Percentiles rank a stretch among this genome's conserved stretches.
These are phyloP conservation scores for Sipunculus nudus DNA, from an alignment of 2,888 invertebrate genomes.

Conservation along the genomic window DNA sequence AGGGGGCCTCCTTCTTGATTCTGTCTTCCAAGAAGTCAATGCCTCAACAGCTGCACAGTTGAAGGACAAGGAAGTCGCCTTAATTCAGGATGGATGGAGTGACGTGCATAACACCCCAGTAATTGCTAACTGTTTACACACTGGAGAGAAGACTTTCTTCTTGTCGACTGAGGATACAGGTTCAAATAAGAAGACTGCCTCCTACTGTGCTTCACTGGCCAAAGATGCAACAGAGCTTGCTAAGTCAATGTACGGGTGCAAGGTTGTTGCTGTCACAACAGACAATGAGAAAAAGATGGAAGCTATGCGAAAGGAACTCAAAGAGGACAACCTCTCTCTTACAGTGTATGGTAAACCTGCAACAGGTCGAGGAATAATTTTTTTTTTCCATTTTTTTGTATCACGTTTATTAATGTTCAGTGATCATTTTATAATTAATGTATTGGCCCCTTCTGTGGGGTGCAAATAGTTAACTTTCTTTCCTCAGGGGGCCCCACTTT, in stretches of 20 bases:
- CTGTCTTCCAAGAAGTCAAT: background rate
- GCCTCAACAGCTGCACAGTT: background rate
- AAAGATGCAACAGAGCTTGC: conserved; percentile 9
- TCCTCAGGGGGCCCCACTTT: too few species aligned
- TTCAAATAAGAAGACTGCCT: conserved; percentile 27
- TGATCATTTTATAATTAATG: too few species aligned
- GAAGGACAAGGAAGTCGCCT: conserved; percentile 15
- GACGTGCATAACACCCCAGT: conserved; percentile 28
- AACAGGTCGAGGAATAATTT: too few species aligned
- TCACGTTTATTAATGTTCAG: too few species aligned
- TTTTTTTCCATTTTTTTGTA: too few species aligned
- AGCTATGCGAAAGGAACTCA: background rate
- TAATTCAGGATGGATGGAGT: conserved; percentile 28
- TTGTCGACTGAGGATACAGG: conserved; percentile 19
- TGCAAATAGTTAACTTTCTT: too few species aligned
- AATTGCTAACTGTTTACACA: conserved; percentile 23
- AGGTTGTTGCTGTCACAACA: conserved; percentile 1
- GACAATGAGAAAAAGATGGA: conserved; percentile 2
- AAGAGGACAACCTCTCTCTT: background rate
- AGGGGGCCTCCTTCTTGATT: background rate
- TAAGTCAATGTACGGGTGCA: conserved; percentile 19
- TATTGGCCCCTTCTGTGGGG: too few species aligned
- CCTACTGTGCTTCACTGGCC: conserved; percentile 21
- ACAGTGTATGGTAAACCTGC: too few species aligned
- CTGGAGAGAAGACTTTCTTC: conserved; percentile 15